Conservation (phyloP, 2,888 invertebrate species). For the Drosophila basisetae region DNA sequence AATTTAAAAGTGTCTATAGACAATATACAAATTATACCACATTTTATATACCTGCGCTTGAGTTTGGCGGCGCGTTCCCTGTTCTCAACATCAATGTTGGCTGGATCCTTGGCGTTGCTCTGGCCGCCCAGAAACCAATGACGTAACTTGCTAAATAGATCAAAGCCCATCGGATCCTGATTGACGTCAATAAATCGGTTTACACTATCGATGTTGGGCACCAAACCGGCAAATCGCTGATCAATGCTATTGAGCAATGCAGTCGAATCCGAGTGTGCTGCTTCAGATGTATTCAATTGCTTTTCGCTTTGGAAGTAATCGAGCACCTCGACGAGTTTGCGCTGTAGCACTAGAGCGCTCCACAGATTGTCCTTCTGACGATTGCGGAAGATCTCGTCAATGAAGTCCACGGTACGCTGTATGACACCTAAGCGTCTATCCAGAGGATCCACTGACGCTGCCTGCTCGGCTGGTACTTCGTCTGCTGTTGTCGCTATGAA, state of each 20-base stretch:
- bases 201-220: constrained; percentile 8
- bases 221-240: constrained; percentile 14
- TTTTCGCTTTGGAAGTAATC: constrained; percentile 28
- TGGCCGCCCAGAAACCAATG: constrained; percentile 50
- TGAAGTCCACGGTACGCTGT: constrained; percentile 34
- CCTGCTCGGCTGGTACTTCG: not conserved
- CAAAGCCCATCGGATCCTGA: constrained; percentile 82
- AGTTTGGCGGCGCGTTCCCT: not conserved
- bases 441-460: not conserved
- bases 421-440: constrained; percentile 25
- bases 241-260: constrained; percentile 20
- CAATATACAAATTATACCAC: not conserved
- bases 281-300: not conserved
- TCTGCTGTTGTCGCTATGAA: not conserved
- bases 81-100: constrained; percentile 11
- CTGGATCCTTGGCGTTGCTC: constrained; percentile 49
- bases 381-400: constrained; percentile 12
- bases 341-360: constrained; percentile 20
- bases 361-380: constrained; percentile 8
- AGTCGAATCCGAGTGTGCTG: not conserved
- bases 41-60: constrained; percentile 47
- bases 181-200: not conserved
- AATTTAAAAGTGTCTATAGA: not conserved
- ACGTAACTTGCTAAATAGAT: constrained; percentile 70
- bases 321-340: constrained; percentile 42